Evolutionary conservation across 2,797 vertebrate species (phyloP).

Genomic region (Gila robusta): DNA sequence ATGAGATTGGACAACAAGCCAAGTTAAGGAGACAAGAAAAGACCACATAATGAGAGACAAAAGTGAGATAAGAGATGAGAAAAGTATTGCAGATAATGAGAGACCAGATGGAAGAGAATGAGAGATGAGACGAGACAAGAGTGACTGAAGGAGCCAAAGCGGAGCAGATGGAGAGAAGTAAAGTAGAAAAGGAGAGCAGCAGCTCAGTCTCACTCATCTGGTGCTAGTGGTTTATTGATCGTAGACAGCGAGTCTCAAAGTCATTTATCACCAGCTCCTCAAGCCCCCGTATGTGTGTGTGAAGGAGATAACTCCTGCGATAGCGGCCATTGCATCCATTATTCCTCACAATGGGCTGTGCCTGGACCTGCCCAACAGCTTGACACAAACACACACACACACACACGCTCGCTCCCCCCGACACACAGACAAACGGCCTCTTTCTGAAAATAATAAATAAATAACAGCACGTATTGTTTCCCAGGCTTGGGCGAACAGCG

Average conservation of each 20-base stretch:
- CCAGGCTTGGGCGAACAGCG: slow-evolving; percentile 69
- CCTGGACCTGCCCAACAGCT: slow-evolving; percentile 56
- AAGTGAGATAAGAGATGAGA: background rate
- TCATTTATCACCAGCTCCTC: slow-evolving; percentile 83
- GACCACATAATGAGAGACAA: background rate
- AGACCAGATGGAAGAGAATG: slow-evolving; percentile 10
- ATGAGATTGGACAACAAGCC: background rate
- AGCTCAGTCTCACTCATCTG: slow-evolving; percentile 76
- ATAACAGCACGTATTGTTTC: slow-evolving; percentile 73
- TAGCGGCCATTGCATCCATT: slow-evolving; percentile 81
- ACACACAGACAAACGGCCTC: slow-evolving; percentile 64
- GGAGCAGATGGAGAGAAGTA: slow-evolving; percentile 22
- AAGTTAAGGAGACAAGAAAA: background rate
- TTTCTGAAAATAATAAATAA: slow-evolving; percentile 67
- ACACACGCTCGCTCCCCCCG: slow-evolving; percentile 21
- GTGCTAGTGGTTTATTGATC: slow-evolving; percentile 83
- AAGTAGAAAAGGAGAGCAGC: slow-evolving; percentile 15
- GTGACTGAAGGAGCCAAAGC: slow-evolving; percentile 14
- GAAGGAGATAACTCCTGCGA: slow-evolving; percentile 75
- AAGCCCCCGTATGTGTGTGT: slow-evolving; percentile 71
- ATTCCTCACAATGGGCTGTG: slow-evolving; percentile 65
- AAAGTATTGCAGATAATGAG: background rate
- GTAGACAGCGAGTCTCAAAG: slow-evolving; percentile 75
- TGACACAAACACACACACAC: background rate
- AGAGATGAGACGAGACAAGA: slow-evolving; percentile 23